Conservation (phyloP, 2,113 vertebrate species). For the Abramis brama region DNA sequence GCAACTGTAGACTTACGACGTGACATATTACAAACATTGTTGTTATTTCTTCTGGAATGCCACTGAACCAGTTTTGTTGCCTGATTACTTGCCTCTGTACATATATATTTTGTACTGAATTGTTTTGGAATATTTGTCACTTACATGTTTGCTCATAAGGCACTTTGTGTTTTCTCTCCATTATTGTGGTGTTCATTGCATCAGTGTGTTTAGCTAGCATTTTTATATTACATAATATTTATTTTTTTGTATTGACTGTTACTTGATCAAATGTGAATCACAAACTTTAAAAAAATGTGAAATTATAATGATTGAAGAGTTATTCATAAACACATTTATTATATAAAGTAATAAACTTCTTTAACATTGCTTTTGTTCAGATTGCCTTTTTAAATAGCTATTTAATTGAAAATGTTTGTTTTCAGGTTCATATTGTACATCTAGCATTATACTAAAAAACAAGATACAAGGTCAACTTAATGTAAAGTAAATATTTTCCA, state of each 20-base stretch:
- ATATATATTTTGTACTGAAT: not conserved
- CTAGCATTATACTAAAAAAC: not conserved
- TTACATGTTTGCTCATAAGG: not conserved
- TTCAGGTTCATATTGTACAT: not conserved
- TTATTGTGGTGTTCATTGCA: not conserved
- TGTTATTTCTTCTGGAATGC: constrained; percentile 13
- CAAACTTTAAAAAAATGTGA: not conserved
- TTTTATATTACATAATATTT: constrained; percentile 10
- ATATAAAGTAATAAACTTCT: not conserved
- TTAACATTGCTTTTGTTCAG: not conserved
- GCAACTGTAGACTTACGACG: not conserved
- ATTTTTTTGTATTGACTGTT: not conserved
- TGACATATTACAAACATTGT: not conserved
- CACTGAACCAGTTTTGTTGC: not conserved
- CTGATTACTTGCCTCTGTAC: not conserved
- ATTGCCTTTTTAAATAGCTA: not conserved
- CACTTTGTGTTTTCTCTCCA: not conserved
- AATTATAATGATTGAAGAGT: not conserved
- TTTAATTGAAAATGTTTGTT: not conserved
- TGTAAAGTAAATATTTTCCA: not conserved
- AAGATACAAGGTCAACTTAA: not conserved
- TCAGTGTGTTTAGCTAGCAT: not conserved
- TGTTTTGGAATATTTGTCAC: not conserved
- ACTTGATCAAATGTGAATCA: not conserved
- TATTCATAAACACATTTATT: not conserved